Evolutionary conservation across 2,113 vertebrate species (phyloP).

Genomic region (Mungos mungo): DNA sequence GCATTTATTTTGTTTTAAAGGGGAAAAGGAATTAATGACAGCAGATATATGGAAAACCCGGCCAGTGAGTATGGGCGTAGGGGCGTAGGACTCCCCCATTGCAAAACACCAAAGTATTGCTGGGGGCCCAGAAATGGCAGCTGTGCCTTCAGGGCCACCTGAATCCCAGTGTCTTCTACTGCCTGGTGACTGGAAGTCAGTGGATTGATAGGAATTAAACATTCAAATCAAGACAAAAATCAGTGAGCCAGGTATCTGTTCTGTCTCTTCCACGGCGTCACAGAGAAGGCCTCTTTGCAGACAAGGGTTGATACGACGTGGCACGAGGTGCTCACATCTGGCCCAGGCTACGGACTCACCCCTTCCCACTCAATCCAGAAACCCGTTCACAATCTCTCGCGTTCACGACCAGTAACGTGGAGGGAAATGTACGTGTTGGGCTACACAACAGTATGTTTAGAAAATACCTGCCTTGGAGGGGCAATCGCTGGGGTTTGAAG

Average conservation of each 20-base stretch:
- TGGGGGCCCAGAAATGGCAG: not conserved
- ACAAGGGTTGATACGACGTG: accelerated
- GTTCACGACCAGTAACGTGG: not conserved
- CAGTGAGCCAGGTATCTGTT: not conserved
- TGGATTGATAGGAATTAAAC: constrained; percentile 3
- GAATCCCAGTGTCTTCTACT: constrained; percentile 24
- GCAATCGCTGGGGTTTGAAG: constrained; percentile 76
- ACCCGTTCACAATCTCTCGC: not conserved
- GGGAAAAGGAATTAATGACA: constrained; percentile 68
- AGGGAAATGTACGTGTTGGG: not conserved
- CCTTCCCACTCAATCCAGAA: not conserved
- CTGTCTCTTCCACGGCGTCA: not conserved
- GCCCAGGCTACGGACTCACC: not conserved
- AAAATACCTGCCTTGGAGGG: not conserved
- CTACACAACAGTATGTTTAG: not conserved
- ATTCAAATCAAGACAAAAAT: constrained; percentile 34
- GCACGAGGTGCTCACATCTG: not conserved
- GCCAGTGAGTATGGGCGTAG: not conserved
- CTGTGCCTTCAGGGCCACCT: not conserved
- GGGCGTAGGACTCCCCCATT: not conserved
- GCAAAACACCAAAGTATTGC: not conserved
- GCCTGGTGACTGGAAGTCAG: not conserved
- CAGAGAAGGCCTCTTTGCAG: not conserved
- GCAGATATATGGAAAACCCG: not conserved
- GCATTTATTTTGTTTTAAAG: constrained; percentile 69